Conservation (phyloP, 2,888 invertebrate species). For the Tachystola acroxantha region DNA sequence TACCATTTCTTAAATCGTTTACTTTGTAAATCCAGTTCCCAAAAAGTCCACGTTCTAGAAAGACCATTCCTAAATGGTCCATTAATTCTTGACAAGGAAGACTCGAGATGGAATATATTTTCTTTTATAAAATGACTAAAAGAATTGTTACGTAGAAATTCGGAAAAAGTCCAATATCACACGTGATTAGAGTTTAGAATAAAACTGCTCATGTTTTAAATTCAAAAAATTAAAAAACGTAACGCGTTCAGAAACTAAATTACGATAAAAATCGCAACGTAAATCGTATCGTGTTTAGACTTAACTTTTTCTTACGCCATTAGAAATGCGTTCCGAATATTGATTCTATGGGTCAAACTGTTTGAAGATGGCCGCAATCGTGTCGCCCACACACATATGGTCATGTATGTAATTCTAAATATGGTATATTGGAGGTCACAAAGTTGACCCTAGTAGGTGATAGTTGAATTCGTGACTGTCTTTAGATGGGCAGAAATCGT, state of each 20-base stretch:
- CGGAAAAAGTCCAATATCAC: too few relatives aligned
- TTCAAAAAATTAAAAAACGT: slow-evolving; percentile 10
- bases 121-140: too few relatives aligned
- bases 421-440: slow-evolving; percentile 1
- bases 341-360: slow-evolving; percentile 11
- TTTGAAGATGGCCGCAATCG: slow-evolving; percentile 8
- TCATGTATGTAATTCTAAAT: slow-evolving; percentile 10
- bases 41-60: too few relatives aligned
- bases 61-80: too few relatives aligned
- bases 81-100: too few relatives aligned
- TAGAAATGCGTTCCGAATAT: slow-evolving; percentile 13
- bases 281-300: slow-evolving; percentile 27
- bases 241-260: slow-evolving; percentile 11
- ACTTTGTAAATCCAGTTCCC: too few relatives aligned
- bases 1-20: too few relatives aligned
- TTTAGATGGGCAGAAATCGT: background rate
- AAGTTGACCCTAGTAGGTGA: background rate
- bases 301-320: slow-evolving; percentile 15
- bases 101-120: too few relatives aligned
- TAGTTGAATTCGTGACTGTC: slow-evolving; percentile 5
- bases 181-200: background rate
- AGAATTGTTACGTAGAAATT: too few relatives aligned
- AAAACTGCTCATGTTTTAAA: slow-evolving; percentile 8
- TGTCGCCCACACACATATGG: slow-evolving; percentile 11
- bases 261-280: slow-evolving; percentile 12